Evolutionary conservation across 2,797 vertebrate species (phyloP), one percentile per base, ranked within the genome.

Genomic region (Cryptoprocta ferox): DNA sequence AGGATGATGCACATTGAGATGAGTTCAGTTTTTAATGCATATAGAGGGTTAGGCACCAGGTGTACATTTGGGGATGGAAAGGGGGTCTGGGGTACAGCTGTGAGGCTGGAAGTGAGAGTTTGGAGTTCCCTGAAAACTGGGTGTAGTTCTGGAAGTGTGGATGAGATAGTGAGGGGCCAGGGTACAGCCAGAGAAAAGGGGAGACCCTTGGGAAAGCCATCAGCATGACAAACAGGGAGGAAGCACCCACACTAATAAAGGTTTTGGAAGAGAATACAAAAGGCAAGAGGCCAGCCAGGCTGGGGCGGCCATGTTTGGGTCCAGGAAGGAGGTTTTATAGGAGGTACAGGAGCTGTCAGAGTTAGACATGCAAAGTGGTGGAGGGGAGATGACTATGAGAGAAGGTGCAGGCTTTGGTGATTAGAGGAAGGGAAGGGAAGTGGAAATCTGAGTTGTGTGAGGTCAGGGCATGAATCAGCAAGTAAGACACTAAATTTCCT

Each of bases 251-350:
- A 76, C 3, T 45, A 48, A 18, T 24, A 5, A 86, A 24, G 18
- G 35, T 39, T 39, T 88, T 21, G 42, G 61, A 82, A 30, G 18
- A 42, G 6, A 48, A 39, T 45, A 5, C 1, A 4, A 39, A 35
- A 48, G 32, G 39, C 5, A 2, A n/a, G 19, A 59, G 56, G 30
- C 14, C 45, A 56, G 56, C 35, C 7, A 26, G 45, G 70, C 15
- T 7, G 45, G 48, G 24, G 37, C 2, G 8, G 26, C 37, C 18
- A 4, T 1, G 15, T 63, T 30, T 0, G 1, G 50, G 5, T 12
- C 45, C 24, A 37, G n/a, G 16, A 11, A 50, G 5, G 13, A 56
- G 61, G 8, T 19, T 30, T 18, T 2, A 16, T 28, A 3, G 14
- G 26, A 92, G 48, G 24, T 50, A 32, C 8, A 28, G 7, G 6